Evolutionary conservation across 2,888 invertebrate species (phyloP).

Genomic region (Drosophila cognata): DNA sequence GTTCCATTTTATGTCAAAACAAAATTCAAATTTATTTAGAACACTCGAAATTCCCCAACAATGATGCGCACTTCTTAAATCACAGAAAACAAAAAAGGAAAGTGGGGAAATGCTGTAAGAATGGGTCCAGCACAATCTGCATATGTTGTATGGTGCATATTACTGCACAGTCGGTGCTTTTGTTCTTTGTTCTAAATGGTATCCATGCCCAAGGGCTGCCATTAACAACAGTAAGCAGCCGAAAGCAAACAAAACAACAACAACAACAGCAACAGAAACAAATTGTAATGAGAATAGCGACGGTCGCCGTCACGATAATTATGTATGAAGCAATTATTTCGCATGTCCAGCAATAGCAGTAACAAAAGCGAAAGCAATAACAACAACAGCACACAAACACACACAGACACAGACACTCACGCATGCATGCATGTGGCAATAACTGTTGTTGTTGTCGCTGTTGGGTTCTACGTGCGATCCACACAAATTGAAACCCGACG

Average conservation of each 20-base stretch:
- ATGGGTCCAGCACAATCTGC: conserved; percentile 1
- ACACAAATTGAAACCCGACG: conserved; percentile 74
- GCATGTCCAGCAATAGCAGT: conserved; percentile 67
- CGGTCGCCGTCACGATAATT: conserved; percentile 60
- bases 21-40: neutral
- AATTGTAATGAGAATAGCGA: conserved; percentile 26
- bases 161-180: neutral
- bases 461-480: conserved; percentile 60
- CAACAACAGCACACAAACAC: conserved; percentile 22
- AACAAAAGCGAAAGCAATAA: conserved; percentile 43
- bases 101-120: neutral
- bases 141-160: conserved; percentile 8
- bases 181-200: conserved; percentile 14
- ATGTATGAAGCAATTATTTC: conserved; percentile 80
- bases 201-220: conserved; percentile 1
- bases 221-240: conserved; percentile 32
- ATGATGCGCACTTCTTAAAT: neutral
- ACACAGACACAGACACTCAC: conserved; percentile 18
- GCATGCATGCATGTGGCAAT: conserved; percentile 26
- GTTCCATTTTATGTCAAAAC: neutral
- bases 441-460: conserved; percentile 21
- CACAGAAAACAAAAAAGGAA: neutral
- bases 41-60: neutral
- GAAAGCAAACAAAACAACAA: conserved; percentile 16
- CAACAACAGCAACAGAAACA: conserved; percentile 16